Evolutionary conservation across 2,888 invertebrate species (phyloP), one percentile per base, ranked within the genome.

Genomic region (Peribatodes rhomboidaria): DNA sequence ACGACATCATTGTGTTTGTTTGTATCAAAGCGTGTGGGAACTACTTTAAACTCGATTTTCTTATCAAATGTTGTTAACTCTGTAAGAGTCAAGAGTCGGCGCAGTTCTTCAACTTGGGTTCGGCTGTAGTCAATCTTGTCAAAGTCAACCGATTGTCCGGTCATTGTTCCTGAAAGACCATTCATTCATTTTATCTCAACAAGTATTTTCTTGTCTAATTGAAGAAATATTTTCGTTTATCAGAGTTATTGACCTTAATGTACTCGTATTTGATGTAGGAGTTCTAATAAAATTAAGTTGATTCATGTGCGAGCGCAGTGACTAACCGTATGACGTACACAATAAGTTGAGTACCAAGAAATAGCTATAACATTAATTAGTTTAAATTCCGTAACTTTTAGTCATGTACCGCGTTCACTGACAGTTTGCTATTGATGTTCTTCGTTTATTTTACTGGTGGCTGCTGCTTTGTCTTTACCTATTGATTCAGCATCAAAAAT

Each of bases 291-390:
- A 62, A 62, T 55, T 55, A 61, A 57, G 77, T 78, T 83, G 79
- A 83, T 78, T 84, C 83, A 84, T 80, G 69, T 64, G 68, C 73
- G 75, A 76, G 74, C 79, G 74, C 62, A 65, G 72, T 84, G 83
- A 84, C 80, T 81, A 81, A 81, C 69, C 61, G 64, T 60, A 65
- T 78, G 74, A 69, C 71, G 74, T 73, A 70, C 66, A 71, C 75
- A 78, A 83, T 82, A 81, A 81, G 61, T 65, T 69, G 58, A 18
- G 69, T 77, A 75, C 69, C 65, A 20, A 68, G 73, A 74, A 50
- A 77, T 59, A 20, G 39, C 65, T 59, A 37, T 50, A 65, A 53
- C 71, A 65, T 73, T 77, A 75, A 76, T 77, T 74, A 76, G 61
- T 72, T 61, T 49, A 64, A 75, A 77, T 79, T 71, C 75, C 70